These are phyloP conservation scores for Pangasianodon hypophthalmus DNA, from an alignment of 2,113 vertebrate genomes.

Conservation along the genomic window DNA sequence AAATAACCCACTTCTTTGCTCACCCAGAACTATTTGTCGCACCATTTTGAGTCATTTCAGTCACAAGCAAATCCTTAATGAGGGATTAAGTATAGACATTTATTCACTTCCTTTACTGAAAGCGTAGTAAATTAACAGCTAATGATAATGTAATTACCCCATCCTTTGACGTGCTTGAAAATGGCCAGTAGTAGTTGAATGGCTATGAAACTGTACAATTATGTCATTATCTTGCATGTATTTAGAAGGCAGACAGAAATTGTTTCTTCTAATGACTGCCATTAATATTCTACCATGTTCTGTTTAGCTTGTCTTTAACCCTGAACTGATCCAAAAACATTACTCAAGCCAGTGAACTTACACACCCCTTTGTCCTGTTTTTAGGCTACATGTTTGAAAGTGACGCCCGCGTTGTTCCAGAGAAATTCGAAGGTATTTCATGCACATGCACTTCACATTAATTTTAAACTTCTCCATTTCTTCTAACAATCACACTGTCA, in stretches of 20 bases:
- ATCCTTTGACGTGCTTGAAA: constrained; percentile 21
- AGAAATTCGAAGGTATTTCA: constrained; percentile 91
- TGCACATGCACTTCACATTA: neutral
- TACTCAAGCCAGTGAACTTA: neutral
- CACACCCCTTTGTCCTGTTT: constrained; percentile 43
- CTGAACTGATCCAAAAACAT: constrained; percentile 3
- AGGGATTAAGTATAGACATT: constrained; percentile 47
- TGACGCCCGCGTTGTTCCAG: constrained; percentile 92
- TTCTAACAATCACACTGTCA: neutral
- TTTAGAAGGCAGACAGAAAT: constrained; percentile 17
- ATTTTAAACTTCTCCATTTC: neutral
- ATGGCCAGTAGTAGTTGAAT: constrained; percentile 1
- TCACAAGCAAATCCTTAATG: constrained; percentile 45
- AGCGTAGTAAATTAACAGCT: constrained; percentile 14
- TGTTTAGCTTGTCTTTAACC: constrained; percentile 13
- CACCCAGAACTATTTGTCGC: constrained; percentile 57
- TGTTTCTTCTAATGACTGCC: constrained; percentile 24
- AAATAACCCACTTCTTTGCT: constrained; percentile 63
- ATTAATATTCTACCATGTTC: constrained; percentile 38
- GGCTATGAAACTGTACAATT: constrained; percentile 30
- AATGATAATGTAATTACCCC: constrained; percentile 34
- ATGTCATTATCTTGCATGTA: constrained; percentile 6
- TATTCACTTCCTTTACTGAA: constrained; percentile 31
- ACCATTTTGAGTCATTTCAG: constrained; percentile 57
- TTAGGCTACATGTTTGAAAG: constrained; percentile 91